Percentiles rank a stretch among this genome's conserved stretches.
phyloP scores from a whole-genome alignment of 2,797 vertebrate genomes.

The Myotis planiceps region DNA sequence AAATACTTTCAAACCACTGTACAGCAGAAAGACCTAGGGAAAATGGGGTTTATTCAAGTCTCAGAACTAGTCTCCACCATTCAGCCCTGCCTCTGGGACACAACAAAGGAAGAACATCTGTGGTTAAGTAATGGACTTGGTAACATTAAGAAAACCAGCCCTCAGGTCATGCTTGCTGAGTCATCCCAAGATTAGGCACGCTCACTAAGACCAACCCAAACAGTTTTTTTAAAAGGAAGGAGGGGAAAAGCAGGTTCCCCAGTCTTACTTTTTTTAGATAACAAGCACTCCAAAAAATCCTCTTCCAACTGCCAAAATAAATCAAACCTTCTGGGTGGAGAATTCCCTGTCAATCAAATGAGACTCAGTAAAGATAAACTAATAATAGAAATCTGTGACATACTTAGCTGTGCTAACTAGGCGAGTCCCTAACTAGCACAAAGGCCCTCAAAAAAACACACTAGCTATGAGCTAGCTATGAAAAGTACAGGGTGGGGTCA shows the following conservation, averaged over 20 bases:
- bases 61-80: background rate
- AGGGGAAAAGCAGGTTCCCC: background rate
- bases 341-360: slow-evolving; percentile 52
- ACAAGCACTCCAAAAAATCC: slow-evolving; percentile 43
- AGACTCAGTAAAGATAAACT: slow-evolving; percentile 60
- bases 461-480: background rate
- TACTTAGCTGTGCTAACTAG: slow-evolving; percentile 51
- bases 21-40: background rate
- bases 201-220: slow-evolving; percentile 51
- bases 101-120: slow-evolving; percentile 14
- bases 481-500: slow-evolving; percentile 41
- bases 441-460: slow-evolving; percentile 31
- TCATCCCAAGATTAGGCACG: slow-evolving; percentile 47
- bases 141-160: slow-evolving; percentile 52
- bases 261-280: slow-evolving; percentile 66
- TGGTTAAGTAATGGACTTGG: slow-evolving; percentile 9
- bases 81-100: background rate
- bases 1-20: slow-evolving; percentile 21
- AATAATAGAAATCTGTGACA: slow-evolving; percentile 70
- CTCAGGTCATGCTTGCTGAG: slow-evolving; percentile 16
- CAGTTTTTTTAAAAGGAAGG: background rate
- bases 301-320: slow-evolving; percentile 71
- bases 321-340: slow-evolving; percentile 68
- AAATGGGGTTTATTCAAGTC: background rate
- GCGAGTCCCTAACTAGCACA: slow-evolving; percentile 47